Evolutionary conservation across 2,113 vertebrate genomes (phyloP), one percentile per base, ranked within the genome.

Genomic region (Eclectus roratus): DNA sequence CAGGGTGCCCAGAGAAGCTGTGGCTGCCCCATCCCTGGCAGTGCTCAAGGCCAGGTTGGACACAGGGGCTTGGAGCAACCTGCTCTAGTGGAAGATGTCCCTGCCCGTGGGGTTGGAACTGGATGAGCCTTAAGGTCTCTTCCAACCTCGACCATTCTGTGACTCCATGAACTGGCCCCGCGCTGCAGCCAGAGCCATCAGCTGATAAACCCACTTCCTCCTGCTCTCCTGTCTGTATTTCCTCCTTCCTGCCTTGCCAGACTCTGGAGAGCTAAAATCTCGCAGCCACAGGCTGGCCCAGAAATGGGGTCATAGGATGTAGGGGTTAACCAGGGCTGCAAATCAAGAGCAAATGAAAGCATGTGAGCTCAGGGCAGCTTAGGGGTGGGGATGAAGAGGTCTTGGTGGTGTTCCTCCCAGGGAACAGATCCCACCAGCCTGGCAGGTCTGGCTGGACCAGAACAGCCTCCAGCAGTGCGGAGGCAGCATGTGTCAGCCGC

Each of bases 401-500:
- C 20, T 9, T 1, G 4, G 71, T 11, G 15, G 21, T 13, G 20
- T 88, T 96, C n/a, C 18, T 80, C 23, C 53, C 28, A 11, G 53
- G 76, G 72, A 87, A 17, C 69, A 72, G 87, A 61, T 74, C 5
- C 52, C 31, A 23, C 29, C 56, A 53, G 78, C 66, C 81, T 55
- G 71, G 90, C 81, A 52, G 71, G 53, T 20, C 90, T 39, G 66
- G 96, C 90, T 31, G 74, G 58, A 44, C 71, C 3, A 17, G 90
- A 88, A 49, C 68, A 50, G 87, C 71, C 66, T 85, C 79, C n/a
- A 20, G 76, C 7, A 25, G 81, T 79, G 86, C 81, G 25, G 19
- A 10, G 77, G 47, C 85, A 90, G 16, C 5, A 11, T 74, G 76
- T 95, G 91, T 94, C 87, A 80, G 76, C 78, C 5, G 20, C 72